Evolutionary conservation across 1,140 invertebrate species (phyloP), one percentile per base, ranked within the genome.

Genomic region (Mycetomoellerius zeteki): DNA sequence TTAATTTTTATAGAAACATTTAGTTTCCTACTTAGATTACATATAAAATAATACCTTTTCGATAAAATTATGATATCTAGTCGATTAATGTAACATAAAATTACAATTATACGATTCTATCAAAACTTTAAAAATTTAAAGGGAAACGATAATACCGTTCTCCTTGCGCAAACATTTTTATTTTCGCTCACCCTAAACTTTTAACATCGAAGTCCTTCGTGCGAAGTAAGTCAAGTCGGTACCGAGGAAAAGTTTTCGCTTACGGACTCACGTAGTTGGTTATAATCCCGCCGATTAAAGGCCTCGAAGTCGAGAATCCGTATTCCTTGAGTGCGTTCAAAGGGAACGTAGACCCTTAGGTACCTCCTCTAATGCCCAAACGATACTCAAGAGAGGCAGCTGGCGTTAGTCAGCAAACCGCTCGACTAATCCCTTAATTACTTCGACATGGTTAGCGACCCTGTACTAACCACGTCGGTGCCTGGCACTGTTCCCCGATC

Each of bases 391-490:
- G 89, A 91, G 86, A 91, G 73, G 52, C 86, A 90, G 77, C 88
- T 37, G 78, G 67, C 89, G 84, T 91, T 91, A 90, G 89, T 88
- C 90, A 85, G 90, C 86, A 88, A 88, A 91, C 90, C 86, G 84
- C 87, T 86, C 88, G 87, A 75, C 88, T 94, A 94, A 94, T 94
- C 94, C 93, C 91, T 93, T 94, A 94, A 94, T 94, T 94, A 92
- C 90, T 89, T 89, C 75, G 90, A 93, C 91, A 92, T 90, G 92
- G 92, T 94, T 94, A 91, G 92, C 93, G 89, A 93, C 87, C 89
- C 91, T 92, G 91, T 91, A 88, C 88, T 92, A 94, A 91, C 86
- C 89, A 65, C 89, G 88, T 91, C 76, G 89, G 86, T 90, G 82
- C 81, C 89, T 88, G 86, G 76, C 76, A 77, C 58, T 86, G 86